Evolutionary conservation across 53 echinoderm and acorn worm genomes (phyloP), one percentile per base, ranked within the genome.

Genomic region (Arbacia lixula): DNA sequence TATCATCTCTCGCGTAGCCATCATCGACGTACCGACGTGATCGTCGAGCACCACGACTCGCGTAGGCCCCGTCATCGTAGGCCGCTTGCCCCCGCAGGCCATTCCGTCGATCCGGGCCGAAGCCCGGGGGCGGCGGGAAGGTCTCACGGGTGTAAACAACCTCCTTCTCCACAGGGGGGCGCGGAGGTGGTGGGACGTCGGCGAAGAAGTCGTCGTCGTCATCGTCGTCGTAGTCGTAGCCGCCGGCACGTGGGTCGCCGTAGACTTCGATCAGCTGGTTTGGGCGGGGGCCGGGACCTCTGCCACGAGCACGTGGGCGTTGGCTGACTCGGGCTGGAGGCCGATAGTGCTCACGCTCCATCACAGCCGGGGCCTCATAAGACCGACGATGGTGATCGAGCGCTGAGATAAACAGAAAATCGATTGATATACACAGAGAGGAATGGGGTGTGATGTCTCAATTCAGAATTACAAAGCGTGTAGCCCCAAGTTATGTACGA

Each of bases 241-340:
- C 78, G 12, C 64, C 82, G 49, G 39, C 41, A 20, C 64, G 64
- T 30, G 82, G 82, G 64, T 81, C 82, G 49, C 82, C 82, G 65
- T 81, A 81, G 82, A 81, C 82, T 63, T 81, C 82, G 82, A 81
- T 81, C 63, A 63, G 41, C 46, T 81, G 82, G 65, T 81, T 81
- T 3, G 82, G 82, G 16, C 82, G 82, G 29, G 82, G 82, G 28
- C 82, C 51, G 20, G 42, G 5, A 4, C 41, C 16, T 12, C 50
- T 63, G 8, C 21, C 31, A 28, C 82, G 49, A 22, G 50, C 49
- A 0, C 82, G 43, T 11, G 22, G 56, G 22, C 32, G 14, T 22
- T 16, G 12, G 14, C 36, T 1, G 39, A 29, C 3, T 5, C 31
- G 62, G 8, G 62, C 50, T 3, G 82, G 63, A 20, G 81, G 82